phyloP scores from a whole-genome alignment of 2,797 vertebrate genomes.

The Chloroceryle amazona region DNA sequence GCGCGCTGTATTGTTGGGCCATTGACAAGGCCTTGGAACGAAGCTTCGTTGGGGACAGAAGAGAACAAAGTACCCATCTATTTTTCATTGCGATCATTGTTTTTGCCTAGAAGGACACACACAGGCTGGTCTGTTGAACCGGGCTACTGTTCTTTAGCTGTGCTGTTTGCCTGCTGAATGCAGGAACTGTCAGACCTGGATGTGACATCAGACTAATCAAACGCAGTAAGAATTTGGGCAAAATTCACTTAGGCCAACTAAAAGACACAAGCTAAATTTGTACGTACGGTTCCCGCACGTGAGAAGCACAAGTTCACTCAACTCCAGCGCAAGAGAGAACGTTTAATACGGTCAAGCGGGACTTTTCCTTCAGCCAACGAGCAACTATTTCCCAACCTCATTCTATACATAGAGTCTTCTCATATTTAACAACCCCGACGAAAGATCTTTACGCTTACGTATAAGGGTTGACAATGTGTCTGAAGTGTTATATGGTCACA shows the following conservation, averaged over 20 bases:
- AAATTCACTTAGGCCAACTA: neutral
- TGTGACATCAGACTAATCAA: neutral
- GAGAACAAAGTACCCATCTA: neutral
- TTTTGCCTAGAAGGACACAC: neutral
- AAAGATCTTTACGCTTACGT: neutral
- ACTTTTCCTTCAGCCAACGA: neutral
- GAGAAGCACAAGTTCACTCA: neutral
- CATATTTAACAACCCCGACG: neutral
- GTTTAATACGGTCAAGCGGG: neutral
- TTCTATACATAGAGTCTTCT: neutral
- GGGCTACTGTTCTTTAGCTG: neutral
- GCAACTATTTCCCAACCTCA: neutral
- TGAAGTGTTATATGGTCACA: conserved; percentile 19
- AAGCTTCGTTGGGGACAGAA: neutral
- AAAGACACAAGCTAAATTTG: neutral
- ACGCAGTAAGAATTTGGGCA: neutral
- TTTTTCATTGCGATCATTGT: neutral
- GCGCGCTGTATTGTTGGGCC: neutral
- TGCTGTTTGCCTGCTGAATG: neutral
- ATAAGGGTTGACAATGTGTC: neutral
- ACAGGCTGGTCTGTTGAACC: neutral
- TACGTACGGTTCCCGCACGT: rapidly evolving
- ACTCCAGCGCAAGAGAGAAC: rapidly evolving
- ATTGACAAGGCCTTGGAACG: neutral
- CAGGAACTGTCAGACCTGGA: neutral